These are phyloP conservation scores for Torymus texanus DNA, from an alignment of 2,888 invertebrate genomes.

Conservation along the genomic window DNA sequence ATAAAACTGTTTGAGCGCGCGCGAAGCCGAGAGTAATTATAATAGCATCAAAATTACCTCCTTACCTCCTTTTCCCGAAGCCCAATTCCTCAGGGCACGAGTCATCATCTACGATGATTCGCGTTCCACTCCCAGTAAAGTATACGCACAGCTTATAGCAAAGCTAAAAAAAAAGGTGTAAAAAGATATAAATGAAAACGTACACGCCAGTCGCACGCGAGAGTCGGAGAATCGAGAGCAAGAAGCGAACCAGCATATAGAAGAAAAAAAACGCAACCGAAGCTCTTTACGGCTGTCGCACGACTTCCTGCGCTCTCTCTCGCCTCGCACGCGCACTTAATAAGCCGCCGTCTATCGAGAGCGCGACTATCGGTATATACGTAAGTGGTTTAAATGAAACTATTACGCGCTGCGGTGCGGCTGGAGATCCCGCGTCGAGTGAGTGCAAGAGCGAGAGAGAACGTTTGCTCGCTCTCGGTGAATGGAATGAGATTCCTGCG, in stretches of 20 bases:
- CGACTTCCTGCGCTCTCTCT: constrained; percentile 1
- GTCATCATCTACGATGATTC: too few species aligned
- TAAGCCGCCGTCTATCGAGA: constrained; percentile 11
- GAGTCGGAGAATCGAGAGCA: neutral
- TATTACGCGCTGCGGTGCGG: constrained; percentile 19
- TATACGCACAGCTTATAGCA: too few species aligned
- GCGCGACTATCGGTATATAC: neutral
- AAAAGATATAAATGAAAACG: too few species aligned
- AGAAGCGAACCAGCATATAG: neutral
- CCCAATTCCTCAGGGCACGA: constrained; percentile 15
- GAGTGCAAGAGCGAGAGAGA: neutral
- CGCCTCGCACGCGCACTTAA: neutral
- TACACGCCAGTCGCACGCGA: neutral
- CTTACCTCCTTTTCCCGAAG: constrained; percentile 35
- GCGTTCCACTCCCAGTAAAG: too few species aligned
- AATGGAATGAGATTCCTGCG: constrained; percentile 35
- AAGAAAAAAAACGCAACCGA: neutral
- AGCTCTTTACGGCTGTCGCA: constrained; percentile 18
- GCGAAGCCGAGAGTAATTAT: constrained; percentile 32
- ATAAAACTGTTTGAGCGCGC: constrained; percentile 27
- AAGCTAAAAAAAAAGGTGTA: too few species aligned
- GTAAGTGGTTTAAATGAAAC: constrained; percentile 42
- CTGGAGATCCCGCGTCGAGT: constrained; percentile 2
- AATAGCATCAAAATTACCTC: constrained; percentile 42
- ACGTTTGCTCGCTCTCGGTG: neutral